phyloP scores from a whole-genome alignment of 2,888 invertebrate genomes.

The Cyclophora albipunctata region DNA sequence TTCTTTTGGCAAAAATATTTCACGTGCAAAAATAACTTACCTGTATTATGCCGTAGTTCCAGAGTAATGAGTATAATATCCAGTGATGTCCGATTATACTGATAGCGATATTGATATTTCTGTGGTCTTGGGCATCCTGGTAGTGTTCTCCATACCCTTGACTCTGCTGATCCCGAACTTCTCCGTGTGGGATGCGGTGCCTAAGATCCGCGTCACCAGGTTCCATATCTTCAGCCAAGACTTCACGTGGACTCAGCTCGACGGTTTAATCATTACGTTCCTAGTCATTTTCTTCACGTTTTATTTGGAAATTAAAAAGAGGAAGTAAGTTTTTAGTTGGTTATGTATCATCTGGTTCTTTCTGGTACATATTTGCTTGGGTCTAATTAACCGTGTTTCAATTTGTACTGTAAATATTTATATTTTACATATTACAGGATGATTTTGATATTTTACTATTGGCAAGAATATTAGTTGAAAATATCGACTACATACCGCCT shows the following conservation, averaged over 20 bases:
- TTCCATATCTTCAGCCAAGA: conserved; percentile 42
- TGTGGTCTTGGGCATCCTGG: conserved; percentile 26
- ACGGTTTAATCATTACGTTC: conserved; percentile 32
- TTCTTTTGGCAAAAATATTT: no score
- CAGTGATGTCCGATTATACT: conserved; percentile 32
- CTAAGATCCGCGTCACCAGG: conserved; percentile 48
- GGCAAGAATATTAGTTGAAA: no score
- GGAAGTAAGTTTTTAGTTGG: conserved; percentile 39
- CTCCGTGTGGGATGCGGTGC: conserved; percentile 52
- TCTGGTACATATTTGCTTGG: no score
- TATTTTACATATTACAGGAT: no score
- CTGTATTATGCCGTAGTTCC: conserved; percentile 1
- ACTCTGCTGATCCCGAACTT: conserved; percentile 54
- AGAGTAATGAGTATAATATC: neutral
- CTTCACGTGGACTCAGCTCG: conserved; percentile 51
- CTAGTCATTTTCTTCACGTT: conserved; percentile 48
- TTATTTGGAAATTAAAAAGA: conserved; percentile 55
- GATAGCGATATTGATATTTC: conserved; percentile 27
- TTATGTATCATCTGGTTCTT: no score
- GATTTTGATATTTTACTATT: no score
- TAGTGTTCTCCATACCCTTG: conserved; percentile 53
- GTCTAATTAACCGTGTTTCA: no score
- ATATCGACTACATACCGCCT: no score
- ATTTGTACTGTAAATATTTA: no score
- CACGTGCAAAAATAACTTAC: neutral